A percentile compares a stretch with the other conserved stretches of the same genome.
Evolutionary conservation across 2,797 vertebrate genomes (phyloP).

Genomic region (Podarcis siculus): DNA sequence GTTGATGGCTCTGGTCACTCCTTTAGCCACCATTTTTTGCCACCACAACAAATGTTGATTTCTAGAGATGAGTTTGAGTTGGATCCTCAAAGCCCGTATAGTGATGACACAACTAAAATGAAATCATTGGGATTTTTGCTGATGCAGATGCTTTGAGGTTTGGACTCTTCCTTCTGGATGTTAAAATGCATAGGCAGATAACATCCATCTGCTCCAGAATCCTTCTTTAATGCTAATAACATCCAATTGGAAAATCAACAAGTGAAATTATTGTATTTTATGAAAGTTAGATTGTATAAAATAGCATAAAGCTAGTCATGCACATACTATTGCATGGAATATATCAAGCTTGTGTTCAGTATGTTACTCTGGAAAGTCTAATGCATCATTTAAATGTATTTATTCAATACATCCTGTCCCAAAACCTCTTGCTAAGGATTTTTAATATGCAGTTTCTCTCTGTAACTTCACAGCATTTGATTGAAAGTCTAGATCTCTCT

Average conservation of each 20-base stretch:
- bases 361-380: conserved; percentile 20
- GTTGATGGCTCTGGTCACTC: neutral
- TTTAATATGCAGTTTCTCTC: conserved; percentile 35
- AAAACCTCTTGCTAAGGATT: conserved; percentile 28
- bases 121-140: neutral
- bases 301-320: conserved; percentile 16
- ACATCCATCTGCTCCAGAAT: neutral
- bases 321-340: conserved; percentile 1
- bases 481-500: conserved; percentile 27
- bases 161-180: neutral
- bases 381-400: conserved; percentile 44
- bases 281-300: conserved; percentile 10
- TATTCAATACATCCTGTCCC: conserved; percentile 27
- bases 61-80: neutral
- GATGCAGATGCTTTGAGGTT: neutral
- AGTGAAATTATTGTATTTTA: neutral
- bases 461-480: conserved; percentile 23
- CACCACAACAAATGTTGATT: neutral
- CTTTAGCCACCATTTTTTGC: neutral
- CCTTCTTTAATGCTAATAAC: neutral
- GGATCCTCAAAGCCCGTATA: neutral
- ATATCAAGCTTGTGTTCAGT: neutral
- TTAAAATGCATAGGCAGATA: neutral
- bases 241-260: neutral
- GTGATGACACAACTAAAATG: neutral